These are phyloP conservation scores for Ameiurus melas DNA, from an alignment of 2,113 vertebrate species.

Conservation along the genomic window DNA sequence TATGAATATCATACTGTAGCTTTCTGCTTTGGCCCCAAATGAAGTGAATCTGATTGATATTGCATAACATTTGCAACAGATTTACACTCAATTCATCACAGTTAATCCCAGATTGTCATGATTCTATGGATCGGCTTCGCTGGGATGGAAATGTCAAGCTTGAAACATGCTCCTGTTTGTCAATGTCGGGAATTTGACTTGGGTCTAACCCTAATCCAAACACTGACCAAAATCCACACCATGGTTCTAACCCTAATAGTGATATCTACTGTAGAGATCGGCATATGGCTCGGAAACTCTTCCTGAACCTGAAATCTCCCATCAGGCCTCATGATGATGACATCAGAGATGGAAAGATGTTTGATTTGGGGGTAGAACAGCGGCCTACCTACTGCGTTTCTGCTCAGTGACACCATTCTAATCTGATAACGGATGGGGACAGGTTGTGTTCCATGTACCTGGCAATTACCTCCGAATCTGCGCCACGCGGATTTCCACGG, in stretches of 20 bases:
- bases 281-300: not conserved
- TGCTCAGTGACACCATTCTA: constrained; percentile 89
- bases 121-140: not conserved
- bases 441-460: constrained; percentile 91
- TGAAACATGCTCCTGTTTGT: not conserved
- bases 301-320: not conserved
- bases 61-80: not conserved
- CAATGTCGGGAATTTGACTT: not conserved
- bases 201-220: not conserved
- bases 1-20: not conserved
- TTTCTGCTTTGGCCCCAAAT: not conserved
- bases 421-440: constrained; percentile 99
- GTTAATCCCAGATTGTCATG: not conserved
- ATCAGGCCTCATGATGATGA: not conserved
- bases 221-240: not conserved
- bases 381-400: constrained; percentile 69
- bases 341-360: constrained; percentile 50
- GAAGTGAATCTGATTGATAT: constrained; percentile 1
- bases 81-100: not conserved
- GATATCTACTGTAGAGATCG: not conserved
- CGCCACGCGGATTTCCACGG: constrained; percentile 92
- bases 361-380: constrained; percentile 54
- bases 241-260: not conserved
- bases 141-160: not conserved
- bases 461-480: constrained; percentile 92